Evolutionary conservation across 2,888 invertebrate genomes (phyloP).

Genomic region (Octodonta nipae): DNA sequence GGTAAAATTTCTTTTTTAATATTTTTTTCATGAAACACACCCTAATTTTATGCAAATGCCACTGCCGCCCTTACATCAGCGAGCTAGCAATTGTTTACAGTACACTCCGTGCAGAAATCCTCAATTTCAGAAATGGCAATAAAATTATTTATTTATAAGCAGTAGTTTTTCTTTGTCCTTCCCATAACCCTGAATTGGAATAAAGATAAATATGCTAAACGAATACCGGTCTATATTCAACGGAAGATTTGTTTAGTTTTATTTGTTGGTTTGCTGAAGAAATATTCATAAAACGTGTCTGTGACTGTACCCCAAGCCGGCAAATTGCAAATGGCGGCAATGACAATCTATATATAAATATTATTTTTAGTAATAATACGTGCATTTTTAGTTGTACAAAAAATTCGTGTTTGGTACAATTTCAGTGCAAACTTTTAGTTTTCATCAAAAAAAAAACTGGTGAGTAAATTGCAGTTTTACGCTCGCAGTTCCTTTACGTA

Average conservation of each 20-base stretch:
- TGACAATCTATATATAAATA: constrained; percentile 34
- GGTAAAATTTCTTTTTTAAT: constrained; percentile 2
- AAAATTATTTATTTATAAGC: too few relatives aligned
- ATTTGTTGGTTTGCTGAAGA: too few relatives aligned
- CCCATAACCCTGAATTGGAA: too few relatives aligned
- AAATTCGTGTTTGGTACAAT: constrained; percentile 19
- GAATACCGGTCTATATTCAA: constrained; percentile 12
- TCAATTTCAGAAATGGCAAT: too few relatives aligned
- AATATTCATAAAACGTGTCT: constrained; percentile 16
- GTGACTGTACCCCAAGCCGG: constrained; percentile 31
- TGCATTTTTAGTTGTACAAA: constrained; percentile 21
- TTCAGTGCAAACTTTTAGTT: constrained; percentile 15
- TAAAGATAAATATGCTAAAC: too few relatives aligned
- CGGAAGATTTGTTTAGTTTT: constrained; percentile 12
- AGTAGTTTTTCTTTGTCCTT: too few relatives aligned
- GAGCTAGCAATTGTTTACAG: constrained; percentile 23
- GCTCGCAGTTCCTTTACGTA: neutral
- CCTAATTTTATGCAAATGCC: constrained; percentile 27
- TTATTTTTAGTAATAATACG: constrained; percentile 30
- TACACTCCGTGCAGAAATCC: constrained; percentile 20
- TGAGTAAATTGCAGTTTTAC: constrained; percentile 14
- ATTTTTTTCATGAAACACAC: constrained; percentile 18
- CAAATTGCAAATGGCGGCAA: constrained; percentile 34
- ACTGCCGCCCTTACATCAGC: constrained; percentile 21
- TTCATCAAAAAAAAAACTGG: constrained; percentile 21